Conservation (phyloP, 2,888 invertebrate genomes). For the Thecocarcelia acutangulata region DNA sequence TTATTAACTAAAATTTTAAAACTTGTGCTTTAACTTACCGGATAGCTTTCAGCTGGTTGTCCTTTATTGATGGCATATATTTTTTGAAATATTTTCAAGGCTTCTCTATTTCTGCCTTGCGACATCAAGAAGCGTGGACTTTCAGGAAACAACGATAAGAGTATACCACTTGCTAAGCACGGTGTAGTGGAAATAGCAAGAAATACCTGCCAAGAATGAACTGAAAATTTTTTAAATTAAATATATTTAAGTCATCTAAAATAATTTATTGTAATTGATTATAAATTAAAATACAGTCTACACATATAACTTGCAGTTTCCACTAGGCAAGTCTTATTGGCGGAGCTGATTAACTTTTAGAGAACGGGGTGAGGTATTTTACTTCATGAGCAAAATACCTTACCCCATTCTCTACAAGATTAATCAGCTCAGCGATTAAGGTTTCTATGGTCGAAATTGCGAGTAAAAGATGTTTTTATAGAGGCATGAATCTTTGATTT, state of each 20-base stretch:
- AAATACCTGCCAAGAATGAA: slow-evolving; percentile 81
- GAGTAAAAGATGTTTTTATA: too few species aligned
- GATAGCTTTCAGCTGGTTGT: slow-evolving; percentile 78
- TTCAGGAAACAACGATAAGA: slow-evolving; percentile 82
- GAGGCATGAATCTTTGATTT: too few species aligned
- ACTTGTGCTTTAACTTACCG: slow-evolving; percentile 54
- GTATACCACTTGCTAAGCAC: slow-evolving; percentile 84
- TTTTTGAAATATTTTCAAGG: slow-evolving; percentile 77
- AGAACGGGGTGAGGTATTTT: too few species aligned
- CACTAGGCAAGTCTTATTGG: too few species aligned
- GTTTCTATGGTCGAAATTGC: too few species aligned
- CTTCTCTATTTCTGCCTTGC: slow-evolving; percentile 71
- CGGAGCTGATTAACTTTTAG: too few species aligned
- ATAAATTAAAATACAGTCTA: too few species aligned
- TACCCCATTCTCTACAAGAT: too few species aligned
- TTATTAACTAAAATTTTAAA: background rate
- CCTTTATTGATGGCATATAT: slow-evolving; percentile 87
- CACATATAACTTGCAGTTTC: too few species aligned
- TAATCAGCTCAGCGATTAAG: too few species aligned
- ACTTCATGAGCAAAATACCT: too few species aligned
- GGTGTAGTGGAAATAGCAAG: slow-evolving; percentile 84
- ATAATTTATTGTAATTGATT: too few species aligned
- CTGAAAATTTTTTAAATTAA: slow-evolving; percentile 65
- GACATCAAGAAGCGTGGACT: slow-evolving; percentile 76
- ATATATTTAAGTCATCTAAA: background rate